Evolutionary conservation across 1,140 invertebrate genomes (phyloP).

Genomic region (Drosophila pandora): DNA sequence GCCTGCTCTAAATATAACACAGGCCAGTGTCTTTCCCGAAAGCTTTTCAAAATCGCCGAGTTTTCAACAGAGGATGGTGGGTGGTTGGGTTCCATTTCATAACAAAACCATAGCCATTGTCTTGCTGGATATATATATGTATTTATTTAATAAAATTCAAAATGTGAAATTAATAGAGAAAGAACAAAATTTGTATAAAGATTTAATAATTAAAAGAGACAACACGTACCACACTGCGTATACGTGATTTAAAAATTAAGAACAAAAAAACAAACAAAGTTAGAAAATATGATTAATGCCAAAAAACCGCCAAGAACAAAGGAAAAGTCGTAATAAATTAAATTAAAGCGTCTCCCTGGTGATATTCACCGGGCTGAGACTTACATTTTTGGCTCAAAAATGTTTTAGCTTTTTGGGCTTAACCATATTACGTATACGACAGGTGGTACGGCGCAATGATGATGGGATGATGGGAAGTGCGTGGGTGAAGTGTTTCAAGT

Average conservation of each 20-base stretch:
- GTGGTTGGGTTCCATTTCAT: neutral
- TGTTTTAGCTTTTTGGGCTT: neutral
- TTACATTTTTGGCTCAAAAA: neutral
- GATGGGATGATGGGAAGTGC: neutral
- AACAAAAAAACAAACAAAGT: neutral
- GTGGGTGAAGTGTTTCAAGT: neutral
- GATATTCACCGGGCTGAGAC: slow-evolving; percentile 21
- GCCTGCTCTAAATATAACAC: slow-evolving; percentile 60
- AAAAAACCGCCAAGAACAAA: slow-evolving; percentile 13
- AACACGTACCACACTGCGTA: slow-evolving; percentile 11
- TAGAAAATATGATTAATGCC: slow-evolving; percentile 26
- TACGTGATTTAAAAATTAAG: slow-evolving; percentile 22
- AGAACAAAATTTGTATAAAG: neutral
- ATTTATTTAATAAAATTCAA: slow-evolving; percentile 27
- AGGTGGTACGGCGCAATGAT: neutral
- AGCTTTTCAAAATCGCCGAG: neutral
- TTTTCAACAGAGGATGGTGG: neutral
- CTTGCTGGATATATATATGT: neutral
- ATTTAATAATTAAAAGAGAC: neutral
- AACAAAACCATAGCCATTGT: neutral
- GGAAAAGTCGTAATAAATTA: slow-evolving; percentile 31
- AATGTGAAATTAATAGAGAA: slow-evolving; percentile 21
- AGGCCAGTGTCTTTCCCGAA: slow-evolving; percentile 17
- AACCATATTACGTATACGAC: slow-evolving; percentile 12
- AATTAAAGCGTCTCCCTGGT: slow-evolving; percentile 31